Evolutionary conservation across 2,113 vertebrate species (phyloP).

Genomic region (Pampusana beccarii): DNA sequence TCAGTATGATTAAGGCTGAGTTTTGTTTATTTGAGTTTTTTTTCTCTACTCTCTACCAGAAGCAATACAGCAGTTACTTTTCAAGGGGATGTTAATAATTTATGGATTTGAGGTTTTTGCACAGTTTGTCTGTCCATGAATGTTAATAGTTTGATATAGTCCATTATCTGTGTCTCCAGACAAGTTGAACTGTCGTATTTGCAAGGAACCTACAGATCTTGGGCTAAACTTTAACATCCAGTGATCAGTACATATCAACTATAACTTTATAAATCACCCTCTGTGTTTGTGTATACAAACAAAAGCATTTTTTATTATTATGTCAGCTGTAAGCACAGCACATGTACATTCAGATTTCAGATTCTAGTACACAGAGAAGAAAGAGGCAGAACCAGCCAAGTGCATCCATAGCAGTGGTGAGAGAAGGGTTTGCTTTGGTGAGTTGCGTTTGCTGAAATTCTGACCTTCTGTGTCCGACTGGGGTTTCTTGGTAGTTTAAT

Average conservation of each 20-base stretch:
- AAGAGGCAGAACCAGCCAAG: not conserved
- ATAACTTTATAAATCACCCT: not conserved
- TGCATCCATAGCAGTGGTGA: not conserved
- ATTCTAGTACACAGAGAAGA: not conserved
- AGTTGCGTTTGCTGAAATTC: not conserved
- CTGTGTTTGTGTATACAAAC: not conserved
- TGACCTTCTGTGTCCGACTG: not conserved
- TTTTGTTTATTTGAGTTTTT: not conserved
- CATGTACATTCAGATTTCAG: not conserved
- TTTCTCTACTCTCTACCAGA: not conserved
- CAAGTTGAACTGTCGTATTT: slow-evolving; percentile 18
- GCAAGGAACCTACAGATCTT: not conserved
- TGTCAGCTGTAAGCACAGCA: not conserved
- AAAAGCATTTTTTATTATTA: not conserved
- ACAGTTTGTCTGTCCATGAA: slow-evolving; percentile 19
- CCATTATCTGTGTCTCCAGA: slow-evolving; percentile 1
- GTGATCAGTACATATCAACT: not conserved
- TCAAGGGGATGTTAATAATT: slow-evolving; percentile 54
- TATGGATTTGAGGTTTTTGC: not conserved
- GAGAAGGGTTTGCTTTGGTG: not conserved
- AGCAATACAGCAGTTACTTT: slow-evolving; percentile 11
- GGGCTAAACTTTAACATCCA: not conserved
- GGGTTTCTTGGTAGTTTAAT: not conserved
- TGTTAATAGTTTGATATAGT: slow-evolving; percentile 51
- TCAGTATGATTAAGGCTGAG: slow-evolving; percentile 10